These are phyloP conservation scores for Falco cherrug DNA, from an alignment of 2,797 vertebrate genomes.

Conservation along the genomic window DNA sequence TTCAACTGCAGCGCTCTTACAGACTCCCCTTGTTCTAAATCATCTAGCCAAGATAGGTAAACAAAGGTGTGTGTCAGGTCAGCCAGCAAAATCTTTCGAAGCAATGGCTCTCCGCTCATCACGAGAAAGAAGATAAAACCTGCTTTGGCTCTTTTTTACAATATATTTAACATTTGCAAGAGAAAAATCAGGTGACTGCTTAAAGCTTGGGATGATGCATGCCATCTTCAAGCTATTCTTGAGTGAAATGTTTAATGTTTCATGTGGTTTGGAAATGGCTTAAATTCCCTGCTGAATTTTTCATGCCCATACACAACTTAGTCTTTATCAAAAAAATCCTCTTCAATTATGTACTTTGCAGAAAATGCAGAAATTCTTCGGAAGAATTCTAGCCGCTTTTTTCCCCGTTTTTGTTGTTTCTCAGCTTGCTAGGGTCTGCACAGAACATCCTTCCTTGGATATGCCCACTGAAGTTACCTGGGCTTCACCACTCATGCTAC, in stretches of 20 bases:
- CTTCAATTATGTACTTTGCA: slow-evolving; percentile 50
- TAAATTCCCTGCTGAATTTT: slow-evolving; percentile 66
- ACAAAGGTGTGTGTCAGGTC: neutral
- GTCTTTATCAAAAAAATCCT: slow-evolving; percentile 38
- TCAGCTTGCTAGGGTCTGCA: neutral
- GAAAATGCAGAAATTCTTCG: slow-evolving; percentile 10
- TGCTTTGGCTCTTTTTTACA: neutral
- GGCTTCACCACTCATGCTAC: neutral
- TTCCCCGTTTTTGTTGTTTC: neutral
- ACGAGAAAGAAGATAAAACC: slow-evolving; percentile 15
- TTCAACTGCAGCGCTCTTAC: neutral
- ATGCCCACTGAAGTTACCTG: neutral
- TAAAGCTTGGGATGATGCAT: slow-evolving; percentile 32
- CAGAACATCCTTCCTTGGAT: neutral
- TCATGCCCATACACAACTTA: slow-evolving; percentile 56
- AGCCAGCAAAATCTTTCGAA: slow-evolving; percentile 21
- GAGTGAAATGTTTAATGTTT: slow-evolving; percentile 58
- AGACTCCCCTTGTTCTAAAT: neutral
- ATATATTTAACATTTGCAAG: slow-evolving; percentile 24
- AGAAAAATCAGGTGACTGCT: slow-evolving; percentile 30
- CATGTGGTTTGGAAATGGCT: slow-evolving; percentile 51
- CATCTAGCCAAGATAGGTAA: neutral
- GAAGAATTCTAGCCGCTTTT: neutral
- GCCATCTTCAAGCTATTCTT: slow-evolving; percentile 46
- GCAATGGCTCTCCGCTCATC: neutral